Evolutionary conservation across 2,113 vertebrate genomes (phyloP).

Genomic region (Pitta sordida): DNA sequence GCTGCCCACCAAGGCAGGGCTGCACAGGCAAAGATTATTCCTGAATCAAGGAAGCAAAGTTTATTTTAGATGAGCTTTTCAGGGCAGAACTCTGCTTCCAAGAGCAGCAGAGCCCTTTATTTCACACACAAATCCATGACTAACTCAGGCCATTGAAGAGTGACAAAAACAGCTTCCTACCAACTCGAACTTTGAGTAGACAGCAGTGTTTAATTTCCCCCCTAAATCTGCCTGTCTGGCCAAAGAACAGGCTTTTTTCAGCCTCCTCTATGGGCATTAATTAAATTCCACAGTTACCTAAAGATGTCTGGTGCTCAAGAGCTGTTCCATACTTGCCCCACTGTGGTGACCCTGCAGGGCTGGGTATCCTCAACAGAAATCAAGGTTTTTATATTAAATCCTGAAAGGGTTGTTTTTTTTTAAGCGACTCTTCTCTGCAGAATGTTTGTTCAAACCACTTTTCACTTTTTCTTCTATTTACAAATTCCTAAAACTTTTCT

Average conservation of each 20-base stretch:
- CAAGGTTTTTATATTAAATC: neutral
- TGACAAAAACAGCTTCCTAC: slow-evolving; percentile 41
- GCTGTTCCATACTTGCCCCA: neutral
- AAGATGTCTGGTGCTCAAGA: neutral
- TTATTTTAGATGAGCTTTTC: slow-evolving; percentile 22
- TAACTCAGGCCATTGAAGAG: slow-evolving; percentile 30
- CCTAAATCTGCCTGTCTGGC: neutral
- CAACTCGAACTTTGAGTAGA: neutral
- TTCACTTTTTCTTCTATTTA: neutral
- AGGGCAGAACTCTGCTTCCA: neutral
- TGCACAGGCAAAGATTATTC: neutral
- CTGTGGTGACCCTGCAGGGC: neutral
- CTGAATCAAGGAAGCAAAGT: neutral
- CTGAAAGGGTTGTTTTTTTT: neutral
- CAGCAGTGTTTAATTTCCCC: neutral
- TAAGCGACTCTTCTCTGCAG: neutral
- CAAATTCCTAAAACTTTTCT: neutral
- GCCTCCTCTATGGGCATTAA: neutral
- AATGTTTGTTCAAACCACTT: neutral
- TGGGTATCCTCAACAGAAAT: neutral
- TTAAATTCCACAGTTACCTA: neutral
- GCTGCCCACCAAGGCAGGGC: neutral
- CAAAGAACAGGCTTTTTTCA: neutral
- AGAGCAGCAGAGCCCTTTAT: neutral
- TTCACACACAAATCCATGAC: slow-evolving; percentile 35